Evolutionary conservation across 2,113 vertebrate species (phyloP).

Genomic region (Mola mola): DNA sequence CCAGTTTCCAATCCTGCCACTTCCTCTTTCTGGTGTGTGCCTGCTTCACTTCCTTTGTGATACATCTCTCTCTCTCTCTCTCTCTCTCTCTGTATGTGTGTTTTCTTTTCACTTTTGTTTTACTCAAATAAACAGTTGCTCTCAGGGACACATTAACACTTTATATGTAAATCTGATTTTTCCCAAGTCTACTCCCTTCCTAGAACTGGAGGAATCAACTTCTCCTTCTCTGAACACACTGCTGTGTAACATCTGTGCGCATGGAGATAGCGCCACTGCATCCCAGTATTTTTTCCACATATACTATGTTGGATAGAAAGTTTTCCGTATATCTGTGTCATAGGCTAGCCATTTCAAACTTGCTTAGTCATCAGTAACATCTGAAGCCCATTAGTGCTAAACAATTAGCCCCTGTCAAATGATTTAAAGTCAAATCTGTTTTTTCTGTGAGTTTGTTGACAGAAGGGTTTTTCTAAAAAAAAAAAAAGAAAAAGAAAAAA

Average conservation of each 20-base stretch:
- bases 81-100: constrained; percentile 15
- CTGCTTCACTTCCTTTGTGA: constrained; percentile 52
- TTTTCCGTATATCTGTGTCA: no score
- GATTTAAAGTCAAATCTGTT: constrained; percentile 26
- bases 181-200: constrained; percentile 60
- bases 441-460: background rate
- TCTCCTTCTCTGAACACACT: constrained; percentile 65
- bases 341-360: no score
- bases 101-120: constrained; percentile 3
- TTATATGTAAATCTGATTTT: constrained; percentile 71
- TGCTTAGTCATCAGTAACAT: constrained; percentile 14
- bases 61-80: constrained; percentile 21
- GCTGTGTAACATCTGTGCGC: constrained; percentile 72
- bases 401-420: background rate
- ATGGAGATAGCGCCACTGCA: constrained; percentile 54
- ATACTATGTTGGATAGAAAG: no score
- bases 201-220: constrained; percentile 54
- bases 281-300: no score
- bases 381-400: constrained; percentile 5
- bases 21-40: constrained; percentile 60
- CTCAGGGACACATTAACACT: constrained; percentile 54
- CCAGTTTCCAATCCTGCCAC: constrained; percentile 57
- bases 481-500: constrained; percentile 8
- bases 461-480: constrained; percentile 13
- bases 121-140: constrained; percentile 11